Conservation (phyloP, 64 coral and sea anemone genomes). For the Pocillopora verrucosa region DNA sequence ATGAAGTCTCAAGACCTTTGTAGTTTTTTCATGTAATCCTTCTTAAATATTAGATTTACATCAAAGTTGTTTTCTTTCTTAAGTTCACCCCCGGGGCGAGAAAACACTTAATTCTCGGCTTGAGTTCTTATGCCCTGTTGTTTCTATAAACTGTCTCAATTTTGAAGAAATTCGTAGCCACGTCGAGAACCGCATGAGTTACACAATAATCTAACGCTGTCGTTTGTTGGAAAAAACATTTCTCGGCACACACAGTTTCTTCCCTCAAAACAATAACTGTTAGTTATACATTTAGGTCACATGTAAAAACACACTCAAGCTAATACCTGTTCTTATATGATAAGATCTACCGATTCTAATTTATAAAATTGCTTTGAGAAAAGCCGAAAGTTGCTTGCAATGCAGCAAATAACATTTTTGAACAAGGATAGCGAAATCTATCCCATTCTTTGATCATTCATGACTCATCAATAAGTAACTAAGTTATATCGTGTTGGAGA, state of each 20-base stretch:
- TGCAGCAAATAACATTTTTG: too few species aligned
- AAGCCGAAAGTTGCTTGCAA: neutral
- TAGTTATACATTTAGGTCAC: neutral
- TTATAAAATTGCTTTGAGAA: neutral
- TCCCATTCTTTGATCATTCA: too few species aligned
- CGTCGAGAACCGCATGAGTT: neutral
- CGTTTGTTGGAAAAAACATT: constrained; percentile 5
- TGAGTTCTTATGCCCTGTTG: neutral
- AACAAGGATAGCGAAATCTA: too few species aligned
- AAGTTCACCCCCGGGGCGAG: neutral
- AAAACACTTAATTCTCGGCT: neutral
- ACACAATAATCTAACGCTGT: neutral
- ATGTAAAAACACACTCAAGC: neutral
- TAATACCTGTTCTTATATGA: neutral
- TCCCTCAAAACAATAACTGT: neutral
- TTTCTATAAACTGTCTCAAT: neutral
- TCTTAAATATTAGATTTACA: neutral
- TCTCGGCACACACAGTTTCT: neutral
- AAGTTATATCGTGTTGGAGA: too few species aligned
- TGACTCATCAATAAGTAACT: too few species aligned
- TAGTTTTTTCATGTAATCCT: neutral
- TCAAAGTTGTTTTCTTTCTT: neutral
- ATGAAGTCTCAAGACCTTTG: neutral
- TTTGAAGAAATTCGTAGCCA: neutral
- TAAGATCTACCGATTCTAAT: neutral